Evolutionary conservation across 1,140 invertebrate genomes (phyloP).

Genomic region (Platyscapa corneri): DNA sequence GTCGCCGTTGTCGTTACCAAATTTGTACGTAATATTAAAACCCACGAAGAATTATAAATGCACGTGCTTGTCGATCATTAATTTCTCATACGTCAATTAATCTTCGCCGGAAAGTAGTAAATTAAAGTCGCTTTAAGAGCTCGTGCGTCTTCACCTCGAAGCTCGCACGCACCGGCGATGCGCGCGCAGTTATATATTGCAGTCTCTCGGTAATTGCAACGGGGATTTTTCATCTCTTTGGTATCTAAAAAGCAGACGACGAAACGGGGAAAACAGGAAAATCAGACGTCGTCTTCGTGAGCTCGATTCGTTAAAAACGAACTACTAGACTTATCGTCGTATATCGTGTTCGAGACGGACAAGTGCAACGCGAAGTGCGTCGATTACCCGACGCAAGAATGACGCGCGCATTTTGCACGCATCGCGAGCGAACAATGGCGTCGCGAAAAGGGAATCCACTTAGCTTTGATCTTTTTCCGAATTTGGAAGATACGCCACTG

Average conservation of each 20-base stretch:
- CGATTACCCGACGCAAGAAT: background rate
- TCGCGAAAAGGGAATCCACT: background rate
- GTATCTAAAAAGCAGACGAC: background rate
- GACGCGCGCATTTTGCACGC: background rate
- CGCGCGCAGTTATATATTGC: background rate
- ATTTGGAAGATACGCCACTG: background rate
- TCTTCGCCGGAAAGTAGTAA: constrained; percentile 12
- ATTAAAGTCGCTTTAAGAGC: constrained; percentile 27
- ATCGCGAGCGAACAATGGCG: background rate
- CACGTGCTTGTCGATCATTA: constrained; percentile 29
- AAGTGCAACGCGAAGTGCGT: background rate
- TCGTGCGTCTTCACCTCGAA: background rate
- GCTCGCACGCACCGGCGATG: background rate
- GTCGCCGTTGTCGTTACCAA: no score
- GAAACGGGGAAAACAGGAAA: background rate
- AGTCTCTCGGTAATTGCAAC: background rate
- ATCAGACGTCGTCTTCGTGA: background rate
- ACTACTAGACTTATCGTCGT: background rate
- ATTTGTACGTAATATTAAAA: background rate
- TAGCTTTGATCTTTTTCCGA: background rate
- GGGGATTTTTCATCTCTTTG: constrained; percentile 9
- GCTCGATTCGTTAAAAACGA: background rate
- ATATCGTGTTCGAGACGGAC: background rate
- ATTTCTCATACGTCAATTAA: constrained; percentile 16
- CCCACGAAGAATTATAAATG: background rate